Base-by-base conservation (phyloP, 1,140 invertebrate species). In the Parasteatoda tepidariorum region DNA sequence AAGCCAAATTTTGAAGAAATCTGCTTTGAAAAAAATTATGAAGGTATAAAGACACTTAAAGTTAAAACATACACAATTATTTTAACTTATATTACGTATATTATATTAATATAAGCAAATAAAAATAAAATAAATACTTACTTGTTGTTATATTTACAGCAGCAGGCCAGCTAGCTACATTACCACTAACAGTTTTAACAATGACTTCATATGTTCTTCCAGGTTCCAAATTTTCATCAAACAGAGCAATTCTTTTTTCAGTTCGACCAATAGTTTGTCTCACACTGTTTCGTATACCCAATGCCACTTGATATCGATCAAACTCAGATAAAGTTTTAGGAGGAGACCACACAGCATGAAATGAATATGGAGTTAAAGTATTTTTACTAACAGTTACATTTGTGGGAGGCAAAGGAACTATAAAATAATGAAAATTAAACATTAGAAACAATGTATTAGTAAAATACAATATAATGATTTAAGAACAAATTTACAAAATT, bases 121-220 rank as follows among this genome's bases (percentile, higher is more conserved):
- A 55, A 55, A 71, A 55, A 30, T 26, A 73, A 28, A 28, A 22
- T 73, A 57, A 30, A 62, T 24, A 24, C 84, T 70, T 84, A 85
- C 84, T 71, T 68, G 97, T 91, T 55, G 96, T 97, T 24, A 97
- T 93, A 88, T 97, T 96, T 0, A 92, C 92, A 59, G 92, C 92
- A 66, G 94, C 93, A 7, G 95, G 95, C 96, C 95, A 97, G 41
- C 94, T 96, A 38, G 95, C 95, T 0, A 98, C 96, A 91, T 97
- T 97, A 18, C 95, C 96, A 15, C 95, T 96, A 59, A 97, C 94
- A 3, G 96, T 96, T 90, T 98, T 97, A 0, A 97, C 95, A 78
- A 95, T 92, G 57, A 97, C 94, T 88, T 94, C 93, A 89, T 96
- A 97, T 0, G 94, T 96, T 88, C 92, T 93, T 61, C 96, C 96